Conservation (phyloP, 2,888 invertebrate genomes). For the Cyrtodaria siliqua region DNA sequence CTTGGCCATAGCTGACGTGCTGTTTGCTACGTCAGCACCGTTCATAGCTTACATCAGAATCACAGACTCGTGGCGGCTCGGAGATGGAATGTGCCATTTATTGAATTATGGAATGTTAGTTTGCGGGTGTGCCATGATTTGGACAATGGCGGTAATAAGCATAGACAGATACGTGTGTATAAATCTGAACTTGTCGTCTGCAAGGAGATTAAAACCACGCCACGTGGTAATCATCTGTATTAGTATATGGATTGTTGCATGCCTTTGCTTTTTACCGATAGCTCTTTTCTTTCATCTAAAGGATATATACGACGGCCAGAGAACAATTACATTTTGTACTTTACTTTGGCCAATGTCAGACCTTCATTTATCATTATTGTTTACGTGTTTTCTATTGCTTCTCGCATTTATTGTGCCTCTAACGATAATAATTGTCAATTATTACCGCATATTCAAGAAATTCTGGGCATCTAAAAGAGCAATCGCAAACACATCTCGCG, state of each 20-base stretch:
- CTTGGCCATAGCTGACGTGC: constrained; percentile 74
- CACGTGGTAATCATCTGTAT: constrained; percentile 57
- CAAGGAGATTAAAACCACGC: constrained; percentile 53
- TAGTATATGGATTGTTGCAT: constrained; percentile 64
- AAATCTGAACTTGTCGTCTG: constrained; percentile 38
- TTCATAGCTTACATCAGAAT: constrained; percentile 74
- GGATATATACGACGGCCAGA: constrained; percentile 47
- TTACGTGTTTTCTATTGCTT: constrained; percentile 48
- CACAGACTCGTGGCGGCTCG: constrained; percentile 75
- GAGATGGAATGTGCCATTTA: constrained; percentile 69
- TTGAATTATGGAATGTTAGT: constrained; percentile 69
- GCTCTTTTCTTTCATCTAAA: constrained; percentile 70
- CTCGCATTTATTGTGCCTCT: constrained; percentile 69
- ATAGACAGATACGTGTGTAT: constrained; percentile 75
- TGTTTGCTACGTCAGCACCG: constrained; percentile 71
- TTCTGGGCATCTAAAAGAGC: constrained; percentile 60
- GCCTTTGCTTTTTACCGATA: constrained; percentile 64
- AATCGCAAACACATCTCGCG: constrained; percentile 13
- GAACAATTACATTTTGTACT: constrained; percentile 69
- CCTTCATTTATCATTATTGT: constrained; percentile 56
- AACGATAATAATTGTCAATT: constrained; percentile 64
- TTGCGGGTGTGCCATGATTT: constrained; percentile 72
- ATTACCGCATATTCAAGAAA: constrained; percentile 68
- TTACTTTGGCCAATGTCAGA: constrained; percentile 70
- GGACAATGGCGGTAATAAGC: constrained; percentile 79